These are phyloP conservation scores for Lysandra coridon DNA, from an alignment of 2,888 invertebrate species.

Conservation along the genomic window DNA sequence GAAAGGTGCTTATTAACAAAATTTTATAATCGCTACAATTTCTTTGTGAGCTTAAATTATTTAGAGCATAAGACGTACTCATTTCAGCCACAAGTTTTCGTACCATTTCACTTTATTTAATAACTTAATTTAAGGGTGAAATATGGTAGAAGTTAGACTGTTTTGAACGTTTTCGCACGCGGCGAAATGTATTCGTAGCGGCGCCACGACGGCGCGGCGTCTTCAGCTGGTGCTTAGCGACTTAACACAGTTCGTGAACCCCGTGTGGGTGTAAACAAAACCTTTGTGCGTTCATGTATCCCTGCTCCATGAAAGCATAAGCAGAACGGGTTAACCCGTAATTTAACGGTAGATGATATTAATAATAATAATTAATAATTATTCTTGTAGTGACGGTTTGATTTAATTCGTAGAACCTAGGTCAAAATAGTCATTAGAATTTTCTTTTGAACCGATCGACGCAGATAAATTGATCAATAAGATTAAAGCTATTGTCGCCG, in stretches of 20 bases:
- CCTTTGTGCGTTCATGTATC: neutral
- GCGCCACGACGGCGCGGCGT: constrained; percentile 43
- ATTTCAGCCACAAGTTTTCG: neutral
- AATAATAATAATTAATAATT: neutral
- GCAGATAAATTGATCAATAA: too few relatives aligned
- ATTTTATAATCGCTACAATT: too few relatives aligned
- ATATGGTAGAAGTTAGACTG: neutral
- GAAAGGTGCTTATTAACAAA: too few relatives aligned
- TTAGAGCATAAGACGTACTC: too few relatives aligned
- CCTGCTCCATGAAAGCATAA: neutral
- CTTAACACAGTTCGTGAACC: constrained; percentile 28
- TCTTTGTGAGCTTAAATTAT: too few relatives aligned
- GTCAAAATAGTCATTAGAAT: too few relatives aligned
- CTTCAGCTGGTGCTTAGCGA: constrained; percentile 33
- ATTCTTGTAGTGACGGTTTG: neutral
- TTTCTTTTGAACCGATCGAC: too few relatives aligned
- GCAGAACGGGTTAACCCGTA: neutral
- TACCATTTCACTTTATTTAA: neutral
- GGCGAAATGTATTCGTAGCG: constrained; percentile 20
- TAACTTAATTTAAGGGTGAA: neutral
- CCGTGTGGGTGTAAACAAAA: neutral
- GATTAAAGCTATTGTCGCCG: too few relatives aligned
- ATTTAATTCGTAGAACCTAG: neutral
- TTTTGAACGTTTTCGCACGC: constrained; percentile 6
- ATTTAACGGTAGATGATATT: neutral